phyloP scores from a whole-genome alignment of 1,140 invertebrate genomes.

The Thrips palmi region DNA sequence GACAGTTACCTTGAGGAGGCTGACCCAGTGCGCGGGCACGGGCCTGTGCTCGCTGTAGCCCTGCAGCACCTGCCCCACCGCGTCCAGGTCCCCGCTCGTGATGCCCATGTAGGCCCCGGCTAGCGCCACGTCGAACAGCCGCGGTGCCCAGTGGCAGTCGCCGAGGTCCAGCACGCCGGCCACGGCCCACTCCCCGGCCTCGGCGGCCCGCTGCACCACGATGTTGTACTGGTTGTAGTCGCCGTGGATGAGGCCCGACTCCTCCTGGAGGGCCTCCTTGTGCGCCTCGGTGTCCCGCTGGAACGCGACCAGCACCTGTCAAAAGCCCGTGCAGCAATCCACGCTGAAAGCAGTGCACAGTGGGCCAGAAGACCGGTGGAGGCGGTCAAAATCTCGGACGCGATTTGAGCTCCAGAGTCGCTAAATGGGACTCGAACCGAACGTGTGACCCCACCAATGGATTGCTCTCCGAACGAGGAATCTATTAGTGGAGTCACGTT shows the following conservation, averaged over 20 bases:
- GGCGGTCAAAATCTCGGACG: too few relatives aligned
- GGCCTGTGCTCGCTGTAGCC: conserved; percentile 44
- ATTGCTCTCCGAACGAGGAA: too few relatives aligned
- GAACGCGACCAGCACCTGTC: too few relatives aligned
- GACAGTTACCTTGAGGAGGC: conserved; percentile 37
- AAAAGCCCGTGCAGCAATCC: too few relatives aligned
- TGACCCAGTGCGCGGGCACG: conserved; percentile 38
- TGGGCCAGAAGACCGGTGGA: too few relatives aligned
- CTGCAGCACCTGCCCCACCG: conserved; percentile 49
- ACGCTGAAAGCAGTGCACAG: too few relatives aligned
- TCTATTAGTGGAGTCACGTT: too few relatives aligned
- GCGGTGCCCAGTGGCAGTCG: conserved; percentile 50
- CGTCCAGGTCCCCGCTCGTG: conserved; percentile 34
- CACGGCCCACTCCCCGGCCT: conserved; percentile 26
- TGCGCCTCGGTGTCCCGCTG: too few relatives aligned
- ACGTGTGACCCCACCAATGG: too few relatives aligned
- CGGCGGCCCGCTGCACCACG: conserved; percentile 30
- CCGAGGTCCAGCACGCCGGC: conserved; percentile 65
- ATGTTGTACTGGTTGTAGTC: conserved; percentile 84
- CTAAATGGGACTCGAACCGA: too few relatives aligned
- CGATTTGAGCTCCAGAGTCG: too few relatives aligned
- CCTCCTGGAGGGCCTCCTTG: too few relatives aligned
- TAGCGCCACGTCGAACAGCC: conserved; percentile 70
- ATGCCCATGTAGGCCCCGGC: conserved; percentile 63
- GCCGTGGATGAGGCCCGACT: conserved; percentile 68